phyloP scores from a whole-genome alignment of 1,140 invertebrate species.

The Cydia splendana region DNA sequence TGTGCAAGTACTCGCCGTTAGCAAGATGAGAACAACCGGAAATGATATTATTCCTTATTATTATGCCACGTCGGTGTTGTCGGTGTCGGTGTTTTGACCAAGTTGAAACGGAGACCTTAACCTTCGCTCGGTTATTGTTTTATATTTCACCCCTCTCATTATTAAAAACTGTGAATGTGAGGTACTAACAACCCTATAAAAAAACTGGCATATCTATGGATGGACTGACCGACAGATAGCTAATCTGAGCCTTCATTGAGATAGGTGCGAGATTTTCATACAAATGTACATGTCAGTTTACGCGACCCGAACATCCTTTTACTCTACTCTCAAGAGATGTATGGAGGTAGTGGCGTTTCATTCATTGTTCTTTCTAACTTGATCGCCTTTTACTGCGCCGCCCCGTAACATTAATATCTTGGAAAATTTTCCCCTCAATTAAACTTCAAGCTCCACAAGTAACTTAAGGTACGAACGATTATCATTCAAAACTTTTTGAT shows the following conservation, averaged over 20 bases:
- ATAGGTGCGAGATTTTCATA: constrained; percentile 53
- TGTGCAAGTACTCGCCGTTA: too few species aligned
- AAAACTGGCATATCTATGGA: not conserved
- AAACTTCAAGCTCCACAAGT: constrained; percentile 39
- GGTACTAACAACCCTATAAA: not conserved
- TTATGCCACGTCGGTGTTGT: too few species aligned
- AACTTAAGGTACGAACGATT: constrained; percentile 34
- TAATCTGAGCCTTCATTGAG: constrained; percentile 51
- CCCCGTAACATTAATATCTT: constrained; percentile 35
- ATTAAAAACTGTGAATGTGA: not conserved
- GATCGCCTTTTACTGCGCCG: constrained; percentile 44
- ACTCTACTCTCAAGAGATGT: constrained; percentile 56
- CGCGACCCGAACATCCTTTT: constrained; percentile 63
- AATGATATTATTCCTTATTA: too few species aligned
- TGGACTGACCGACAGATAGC: not conserved
- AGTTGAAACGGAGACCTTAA: too few species aligned
- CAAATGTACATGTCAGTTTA: constrained; percentile 57
- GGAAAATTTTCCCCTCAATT: constrained; percentile 39
- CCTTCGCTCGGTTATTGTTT: not conserved
- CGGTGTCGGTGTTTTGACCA: too few species aligned
- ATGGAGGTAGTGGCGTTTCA: constrained; percentile 46
- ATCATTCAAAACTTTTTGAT: constrained; percentile 40
- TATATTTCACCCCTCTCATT: not conserved
- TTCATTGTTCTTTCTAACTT: constrained; percentile 52
- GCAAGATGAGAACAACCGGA: too few species aligned